Evolutionary conservation across 2,797 vertebrate species (phyloP), one percentile per base, ranked within the genome.

Genomic region (Siniperca scherzeri): DNA sequence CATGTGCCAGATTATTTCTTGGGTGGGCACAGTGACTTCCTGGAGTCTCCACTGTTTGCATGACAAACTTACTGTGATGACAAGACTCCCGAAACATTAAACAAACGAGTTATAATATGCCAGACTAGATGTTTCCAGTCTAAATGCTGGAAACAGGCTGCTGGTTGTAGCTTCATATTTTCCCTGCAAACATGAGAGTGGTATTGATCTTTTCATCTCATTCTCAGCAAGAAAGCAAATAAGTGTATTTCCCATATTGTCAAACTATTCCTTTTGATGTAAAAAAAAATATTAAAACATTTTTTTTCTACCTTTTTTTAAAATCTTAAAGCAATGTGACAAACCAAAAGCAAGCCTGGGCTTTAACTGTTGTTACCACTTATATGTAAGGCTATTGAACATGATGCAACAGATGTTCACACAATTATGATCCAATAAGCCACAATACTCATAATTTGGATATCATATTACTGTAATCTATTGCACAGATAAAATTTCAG

Each of bases 381-480:
- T 44, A 25, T 40, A 60, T 75, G 33, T 57, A 17, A 74, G 11
- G 55, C 3, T 42, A 36, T 13, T 68, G 25, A 42, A 70, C 59
- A 76, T 4, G 3, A 61, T 67, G 33, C 12, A 72, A 11, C 56
- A 78, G 27, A 79, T 68, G 46, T 62, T 79, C 11, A 30, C 64
- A 65, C 38, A 78, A 48, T 76, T 50, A 62, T 55, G 25, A 86
- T 36, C 69, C 59, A 85, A 70, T 71, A 65, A 75, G 42, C 70
- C 36, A 40, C 46, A 77, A 73, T 27, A 68, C n/a, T 8, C 21
- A 17, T 70, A 25, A 72, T 78, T 42, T 67, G 40, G 21, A 68
- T 55, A 68, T 76, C 25, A 8, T 75, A 61, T 84, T 70, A 74
- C 42, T 11, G 46, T 33, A 70, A 69, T 11, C 71, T 36, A 59